Conservation (phyloP, 2,888 invertebrate genomes). For the Morinoia aosen region DNA sequence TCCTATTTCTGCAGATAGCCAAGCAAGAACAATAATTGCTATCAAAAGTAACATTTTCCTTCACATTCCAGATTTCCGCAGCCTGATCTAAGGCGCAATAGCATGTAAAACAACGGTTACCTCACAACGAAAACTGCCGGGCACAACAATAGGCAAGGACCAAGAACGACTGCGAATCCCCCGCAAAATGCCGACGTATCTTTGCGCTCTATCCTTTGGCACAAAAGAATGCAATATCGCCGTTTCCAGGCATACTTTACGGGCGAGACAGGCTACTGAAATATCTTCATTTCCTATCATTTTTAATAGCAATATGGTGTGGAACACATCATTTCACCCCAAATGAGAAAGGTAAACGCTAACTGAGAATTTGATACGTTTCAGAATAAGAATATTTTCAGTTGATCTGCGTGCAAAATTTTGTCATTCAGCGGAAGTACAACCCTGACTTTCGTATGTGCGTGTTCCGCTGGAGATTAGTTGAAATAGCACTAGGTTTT, state of each 20-base stretch:
- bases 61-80: background rate
- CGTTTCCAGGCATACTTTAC: background rate
- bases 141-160: background rate
- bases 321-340: background rate
- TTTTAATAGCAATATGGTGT: background rate
- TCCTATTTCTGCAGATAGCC: background rate
- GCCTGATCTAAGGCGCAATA: background rate
- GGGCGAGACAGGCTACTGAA: background rate
- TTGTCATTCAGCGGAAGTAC: background rate
- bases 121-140: background rate
- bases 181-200: background rate
- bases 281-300: background rate
- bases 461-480: too few relatives aligned
- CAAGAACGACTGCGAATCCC: background rate
- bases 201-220: background rate
- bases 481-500: too few relatives aligned
- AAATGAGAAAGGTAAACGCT: background rate
- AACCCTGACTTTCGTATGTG: background rate
- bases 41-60: background rate
- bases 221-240: background rate
- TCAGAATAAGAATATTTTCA: background rate
- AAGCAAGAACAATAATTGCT: too few relatives aligned
- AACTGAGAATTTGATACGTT: background rate
- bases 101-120: background rate
- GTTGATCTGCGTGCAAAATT: background rate